Conservation (phyloP, 2,888 invertebrate species). For the Drosophila kambysellisi region DNA sequence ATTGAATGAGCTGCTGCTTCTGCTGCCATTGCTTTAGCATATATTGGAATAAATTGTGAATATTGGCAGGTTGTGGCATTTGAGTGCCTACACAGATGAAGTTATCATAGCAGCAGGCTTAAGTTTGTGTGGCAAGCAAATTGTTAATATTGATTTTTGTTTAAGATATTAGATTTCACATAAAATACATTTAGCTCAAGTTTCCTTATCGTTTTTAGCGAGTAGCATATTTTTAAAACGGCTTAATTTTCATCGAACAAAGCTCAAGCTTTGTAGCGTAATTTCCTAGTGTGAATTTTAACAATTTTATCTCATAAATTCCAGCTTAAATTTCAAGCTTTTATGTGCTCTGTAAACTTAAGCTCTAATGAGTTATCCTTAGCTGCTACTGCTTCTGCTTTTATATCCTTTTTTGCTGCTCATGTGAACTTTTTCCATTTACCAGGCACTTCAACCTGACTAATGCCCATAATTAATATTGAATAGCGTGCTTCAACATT, state of each 20-base stretch:
- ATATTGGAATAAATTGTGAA: slow-evolving; percentile 17
- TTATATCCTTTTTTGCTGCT: background rate
- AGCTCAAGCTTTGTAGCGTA: background rate
- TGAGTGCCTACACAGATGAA: slow-evolving; percentile 10
- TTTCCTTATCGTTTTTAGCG: background rate
- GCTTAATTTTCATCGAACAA: background rate
- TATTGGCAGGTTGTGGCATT: slow-evolving; percentile 8
- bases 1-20: slow-evolving; percentile 23
- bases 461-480: slow-evolving; percentile 48
- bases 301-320: too few species aligned
- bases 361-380: slow-evolving; percentile 2
- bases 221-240: background rate
- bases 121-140: background rate
- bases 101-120: background rate
- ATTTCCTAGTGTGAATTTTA: too few species aligned
- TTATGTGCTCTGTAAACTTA: background rate
- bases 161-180: background rate
- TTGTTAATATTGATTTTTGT: slow-evolving; percentile 1
- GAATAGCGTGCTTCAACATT: slow-evolving; percentile 45
- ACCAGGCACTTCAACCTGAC: slow-evolving; percentile 6
- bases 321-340: background rate
- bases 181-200: background rate
- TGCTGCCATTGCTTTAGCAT: background rate
- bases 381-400: background rate
- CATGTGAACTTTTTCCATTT: slow-evolving; percentile 18